phyloP scores from a whole-genome alignment of 92 coral and sea anemone species.

The Epizoanthus rinbou region DNA sequence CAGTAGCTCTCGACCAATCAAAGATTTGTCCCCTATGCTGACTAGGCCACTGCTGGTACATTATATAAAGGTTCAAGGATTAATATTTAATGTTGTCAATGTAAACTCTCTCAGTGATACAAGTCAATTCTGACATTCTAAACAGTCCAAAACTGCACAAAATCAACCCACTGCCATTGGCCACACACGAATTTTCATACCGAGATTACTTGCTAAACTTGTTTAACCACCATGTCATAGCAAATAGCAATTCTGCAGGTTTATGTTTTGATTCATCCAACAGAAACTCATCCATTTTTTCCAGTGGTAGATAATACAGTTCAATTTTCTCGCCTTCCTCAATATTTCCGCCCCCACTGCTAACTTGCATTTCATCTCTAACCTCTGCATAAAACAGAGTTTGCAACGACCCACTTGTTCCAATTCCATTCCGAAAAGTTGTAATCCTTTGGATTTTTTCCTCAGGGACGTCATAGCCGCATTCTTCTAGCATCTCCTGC shows the following conservation, averaged over 20 bases:
- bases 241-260: conserved; percentile 86
- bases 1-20: too few relatives aligned
- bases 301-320: conserved; percentile 85
- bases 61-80: too few relatives aligned
- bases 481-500: conserved; percentile 93
- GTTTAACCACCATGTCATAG: conserved; percentile 89
- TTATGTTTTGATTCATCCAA: conserved; percentile 77
- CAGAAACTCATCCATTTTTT: conserved; percentile 75
- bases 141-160: too few relatives aligned
- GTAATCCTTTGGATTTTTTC: conserved; percentile 69
- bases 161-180: too few relatives aligned
- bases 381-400: conserved; percentile 87
- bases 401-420: conserved; percentile 80
- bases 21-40: too few relatives aligned
- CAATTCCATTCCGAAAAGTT: conserved; percentile 78
- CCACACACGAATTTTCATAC: neutral
- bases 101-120: too few relatives aligned
- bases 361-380: conserved; percentile 80
- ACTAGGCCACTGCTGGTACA: too few relatives aligned
- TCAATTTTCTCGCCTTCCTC: conserved; percentile 94
- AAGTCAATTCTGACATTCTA: too few relatives aligned
- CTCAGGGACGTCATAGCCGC: conserved; percentile 98
- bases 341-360: conserved; percentile 85
- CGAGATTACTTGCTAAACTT: conserved; percentile 46
- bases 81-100: too few relatives aligned